Evolutionary conservation across 2,888 invertebrate species (phyloP).

Genomic region (Drosophila siamana): DNA sequence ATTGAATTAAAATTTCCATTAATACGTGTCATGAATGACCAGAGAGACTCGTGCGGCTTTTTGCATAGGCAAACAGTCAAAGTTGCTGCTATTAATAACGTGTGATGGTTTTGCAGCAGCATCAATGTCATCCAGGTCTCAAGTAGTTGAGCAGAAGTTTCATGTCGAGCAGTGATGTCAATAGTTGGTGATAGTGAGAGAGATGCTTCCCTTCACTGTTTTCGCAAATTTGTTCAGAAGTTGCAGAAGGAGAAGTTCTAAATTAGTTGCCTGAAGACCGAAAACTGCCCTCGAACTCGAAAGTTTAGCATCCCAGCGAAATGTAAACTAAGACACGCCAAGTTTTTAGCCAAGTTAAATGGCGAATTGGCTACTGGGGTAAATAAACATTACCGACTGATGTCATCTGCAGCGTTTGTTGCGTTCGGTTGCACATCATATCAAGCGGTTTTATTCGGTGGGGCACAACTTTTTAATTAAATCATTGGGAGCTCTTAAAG

Average conservation of each 20-base stretch:
- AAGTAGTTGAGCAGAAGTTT: background rate
- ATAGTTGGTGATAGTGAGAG: background rate
- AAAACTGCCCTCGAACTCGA: slow-evolving; percentile 16
- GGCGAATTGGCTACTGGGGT: slow-evolving; percentile 2
- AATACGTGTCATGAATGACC: slow-evolving; percentile 16
- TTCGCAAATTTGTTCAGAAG: background rate
- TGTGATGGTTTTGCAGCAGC: background rate
- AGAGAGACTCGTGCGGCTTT: background rate
- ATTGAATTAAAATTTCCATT: slow-evolving; percentile 35
- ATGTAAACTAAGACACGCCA: slow-evolving; percentile 14
- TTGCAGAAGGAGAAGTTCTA: slow-evolving; percentile 2
- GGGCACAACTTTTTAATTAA: slow-evolving; percentile 14
- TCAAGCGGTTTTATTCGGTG: background rate
- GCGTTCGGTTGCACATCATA: background rate
- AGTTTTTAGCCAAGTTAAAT: slow-evolving; percentile 29
- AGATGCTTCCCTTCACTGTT: background rate
- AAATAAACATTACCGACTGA: slow-evolving; percentile 18
- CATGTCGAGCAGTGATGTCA: background rate
- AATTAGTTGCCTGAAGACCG: slow-evolving; percentile 15
- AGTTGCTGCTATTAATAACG: background rate
- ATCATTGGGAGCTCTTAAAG: background rate
- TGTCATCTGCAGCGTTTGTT: slow-evolving; percentile 7
- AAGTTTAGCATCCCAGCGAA: slow-evolving; percentile 23
- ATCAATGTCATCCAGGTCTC: background rate
- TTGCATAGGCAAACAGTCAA: background rate